Evolutionary conservation across 2,797 vertebrate genomes (phyloP), one percentile per base, ranked within the genome.

Genomic region (Nannoperca australis): DNA sequence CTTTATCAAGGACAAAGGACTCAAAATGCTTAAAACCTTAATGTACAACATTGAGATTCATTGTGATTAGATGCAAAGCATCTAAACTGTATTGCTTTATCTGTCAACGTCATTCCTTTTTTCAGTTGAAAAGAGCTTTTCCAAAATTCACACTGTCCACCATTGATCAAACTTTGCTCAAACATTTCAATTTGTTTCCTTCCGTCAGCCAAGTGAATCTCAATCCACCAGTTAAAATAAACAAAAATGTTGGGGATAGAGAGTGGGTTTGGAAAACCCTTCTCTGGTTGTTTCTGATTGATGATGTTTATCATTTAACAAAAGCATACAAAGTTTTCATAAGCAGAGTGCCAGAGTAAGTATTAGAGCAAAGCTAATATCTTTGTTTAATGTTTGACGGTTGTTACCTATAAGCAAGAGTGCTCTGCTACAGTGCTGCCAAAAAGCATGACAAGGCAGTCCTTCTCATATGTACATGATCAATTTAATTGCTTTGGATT

Each of bases 251-350:
- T 5, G 34, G 12, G 22, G 27, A 38, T 27, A 1, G 24, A 17
- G 14, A 34, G 47, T 20, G 7, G 5, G 30, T 70, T 54, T 42
- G 66, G 51, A 63, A 63, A 63, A 45, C 2, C 18, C 36, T 50
- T 34, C 70, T 60, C 24, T 30, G 5, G 24, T 56, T 18, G 4
- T 82, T 58, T 56, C 59, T 67, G 27, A 59, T 55, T 60, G 44
- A 58, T 47, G 63, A 64, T 73, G 53, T 73, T 71, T 68, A 77
- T 82, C 59, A 64, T 81, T 53, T 55, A 42, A 66, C 47, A 60
- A 65, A 56, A 70, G 36, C 49, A 32, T 51, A 27, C 10, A 36
- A 7, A 1, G 24, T 70, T 80, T 73, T 58, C 44, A 32, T 60
- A 32, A 24, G 27, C 45, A 17, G 32, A 14, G 2, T 0, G 44